Conservation (phyloP, 2,797 vertebrate species). For the Pelodytes ibericus region DNA sequence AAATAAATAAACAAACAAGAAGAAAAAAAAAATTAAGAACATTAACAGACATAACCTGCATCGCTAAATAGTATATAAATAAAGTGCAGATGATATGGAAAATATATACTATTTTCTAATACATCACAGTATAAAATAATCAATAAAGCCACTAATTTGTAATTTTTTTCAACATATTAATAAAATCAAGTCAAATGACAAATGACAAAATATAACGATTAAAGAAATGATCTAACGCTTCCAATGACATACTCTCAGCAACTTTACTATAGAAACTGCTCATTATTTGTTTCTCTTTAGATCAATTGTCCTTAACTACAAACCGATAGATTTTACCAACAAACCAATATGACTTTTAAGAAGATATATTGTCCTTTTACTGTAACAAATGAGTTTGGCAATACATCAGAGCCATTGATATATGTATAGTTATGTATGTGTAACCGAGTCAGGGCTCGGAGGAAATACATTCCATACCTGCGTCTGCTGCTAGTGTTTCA, state of each 20-base stretch:
- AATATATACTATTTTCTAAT: too few species aligned
- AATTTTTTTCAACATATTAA: neutral
- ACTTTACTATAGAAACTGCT: conserved; percentile 19
- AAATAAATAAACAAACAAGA: too few species aligned
- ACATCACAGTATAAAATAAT: too few species aligned
- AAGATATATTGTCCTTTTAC: conserved; percentile 29
- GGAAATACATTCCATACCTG: conserved; percentile 16
- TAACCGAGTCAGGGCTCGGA: conserved; percentile 19
- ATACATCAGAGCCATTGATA: conserved; percentile 45
- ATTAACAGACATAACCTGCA: too few species aligned
- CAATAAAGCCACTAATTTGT: neutral
- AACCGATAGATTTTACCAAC: conserved; percentile 42
- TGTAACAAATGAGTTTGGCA: conserved; percentile 21
- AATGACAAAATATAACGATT: conserved; percentile 23
- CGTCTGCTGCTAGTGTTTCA: conserved; percentile 14
- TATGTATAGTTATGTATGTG: conserved; percentile 29
- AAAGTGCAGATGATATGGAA: too few species aligned
- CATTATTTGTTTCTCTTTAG: conserved; percentile 42
- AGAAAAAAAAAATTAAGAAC: too few species aligned
- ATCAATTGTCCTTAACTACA: conserved; percentile 45
- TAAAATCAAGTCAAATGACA: neutral
- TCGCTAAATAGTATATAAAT: too few species aligned
- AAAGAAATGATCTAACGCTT: neutral
- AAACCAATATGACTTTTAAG: conserved; percentile 39
- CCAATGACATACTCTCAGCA: conserved; percentile 29